phyloP scores from a whole-genome alignment of 1,140 invertebrate species.

The Pissodes strobi region DNA sequence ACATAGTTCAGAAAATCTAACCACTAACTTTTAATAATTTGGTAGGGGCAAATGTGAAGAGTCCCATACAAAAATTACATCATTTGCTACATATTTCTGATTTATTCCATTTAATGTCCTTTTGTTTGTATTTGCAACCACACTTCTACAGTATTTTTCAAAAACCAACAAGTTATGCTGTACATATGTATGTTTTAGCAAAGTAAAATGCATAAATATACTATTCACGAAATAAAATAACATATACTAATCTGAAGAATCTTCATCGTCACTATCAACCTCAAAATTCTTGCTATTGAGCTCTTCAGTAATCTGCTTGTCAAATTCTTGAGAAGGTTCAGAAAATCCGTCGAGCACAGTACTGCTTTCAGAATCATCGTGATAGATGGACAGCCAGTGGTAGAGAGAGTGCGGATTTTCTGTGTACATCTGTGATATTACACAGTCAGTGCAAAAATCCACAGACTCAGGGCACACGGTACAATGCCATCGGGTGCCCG shows the following conservation, averaged over 20 bases:
- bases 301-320: constrained; percentile 22
- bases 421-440: constrained; percentile 53
- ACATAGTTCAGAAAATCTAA: no score
- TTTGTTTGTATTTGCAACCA: no score
- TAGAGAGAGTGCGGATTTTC: constrained; percentile 48
- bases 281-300: not conserved
- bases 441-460: constrained; percentile 56
- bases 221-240: not conserved
- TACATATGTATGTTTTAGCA: no score
- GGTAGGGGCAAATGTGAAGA: no score
- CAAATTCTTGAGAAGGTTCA: not conserved
- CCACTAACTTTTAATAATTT: no score
- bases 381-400: constrained; percentile 44
- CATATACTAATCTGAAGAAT: not conserved
- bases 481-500: constrained; percentile 74
- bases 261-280: not conserved
- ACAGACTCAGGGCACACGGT: constrained; percentile 54
- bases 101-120: no score
- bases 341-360: not conserved
- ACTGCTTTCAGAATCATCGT: constrained; percentile 13
- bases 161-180: no score
- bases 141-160: no score
- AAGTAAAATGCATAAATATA: no score
- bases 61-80: no score
- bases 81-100: no score